Percentiles rank a stretch among this genome's conserved stretches.
phyloP scores from a whole-genome alignment of 2,888 invertebrate species.

The Piscicola geometra region DNA sequence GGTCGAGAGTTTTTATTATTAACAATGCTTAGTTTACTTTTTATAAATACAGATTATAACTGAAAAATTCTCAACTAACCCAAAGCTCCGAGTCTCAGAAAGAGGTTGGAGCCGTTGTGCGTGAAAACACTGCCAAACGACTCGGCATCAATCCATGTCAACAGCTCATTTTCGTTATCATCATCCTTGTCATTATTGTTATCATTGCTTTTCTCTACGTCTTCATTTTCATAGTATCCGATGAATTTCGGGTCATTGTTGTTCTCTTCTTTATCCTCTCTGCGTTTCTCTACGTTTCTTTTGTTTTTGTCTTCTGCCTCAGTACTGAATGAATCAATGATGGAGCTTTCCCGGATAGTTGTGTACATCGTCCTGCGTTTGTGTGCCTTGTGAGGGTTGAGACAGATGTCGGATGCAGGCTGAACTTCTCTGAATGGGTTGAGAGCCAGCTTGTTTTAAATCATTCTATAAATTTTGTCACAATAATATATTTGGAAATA shows the following conservation, averaged over 20 bases:
- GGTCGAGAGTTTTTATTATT: not conserved
- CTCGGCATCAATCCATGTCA: slow-evolving; percentile 35
- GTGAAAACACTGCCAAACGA: slow-evolving; percentile 38
- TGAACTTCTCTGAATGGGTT: not conserved
- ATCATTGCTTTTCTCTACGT: not conserved
- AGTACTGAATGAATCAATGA: not conserved
- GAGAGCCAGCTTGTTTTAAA: not conserved
- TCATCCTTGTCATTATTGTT: not conserved
- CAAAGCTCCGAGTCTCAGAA: slow-evolving; percentile 38
- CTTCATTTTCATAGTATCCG: not conserved
- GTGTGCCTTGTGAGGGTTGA: not conserved
- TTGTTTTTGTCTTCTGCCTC: too few relatives aligned
- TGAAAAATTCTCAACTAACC: slow-evolving; percentile 12
- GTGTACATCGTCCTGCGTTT: not conserved
- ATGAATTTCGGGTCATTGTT: slow-evolving; percentile 1
- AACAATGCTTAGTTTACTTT: slow-evolving; percentile 11
- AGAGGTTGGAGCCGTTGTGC: slow-evolving; percentile 38
- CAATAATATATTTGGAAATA: not conserved
- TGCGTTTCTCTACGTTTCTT: not conserved
- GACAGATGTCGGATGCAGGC: not conserved
- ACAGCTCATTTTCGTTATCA: not conserved
- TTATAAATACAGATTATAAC: not conserved
- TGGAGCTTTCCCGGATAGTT: not conserved
- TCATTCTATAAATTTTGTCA: not conserved
- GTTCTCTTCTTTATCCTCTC: not conserved